Evolutionary conservation across 30 jellyfish, hydroid and myxozoan species (phyloP), one percentile per base, ranked within the genome.

Genomic region (Aurelia aurita complex sp. Pacific): DNA sequence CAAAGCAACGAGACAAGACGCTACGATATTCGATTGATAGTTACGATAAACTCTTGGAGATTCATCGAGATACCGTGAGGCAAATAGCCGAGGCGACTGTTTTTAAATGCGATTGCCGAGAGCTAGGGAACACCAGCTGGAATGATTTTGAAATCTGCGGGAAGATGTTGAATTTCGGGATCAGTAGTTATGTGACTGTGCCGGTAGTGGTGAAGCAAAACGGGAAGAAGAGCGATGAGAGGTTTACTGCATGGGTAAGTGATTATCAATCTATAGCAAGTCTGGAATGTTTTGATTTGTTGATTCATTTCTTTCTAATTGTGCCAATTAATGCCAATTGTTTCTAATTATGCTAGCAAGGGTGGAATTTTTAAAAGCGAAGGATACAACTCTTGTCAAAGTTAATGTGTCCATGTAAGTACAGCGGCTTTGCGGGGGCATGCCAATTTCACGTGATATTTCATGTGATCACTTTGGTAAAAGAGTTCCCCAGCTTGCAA

Each of bases 231-330:
- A 50, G 72, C 10, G 89, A 61, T 0, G 77, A 53, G 66, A 60
- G 77, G n/a, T 88, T 87, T 74, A 81, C 97, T 12, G 98, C 98
- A 17, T 92, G 98, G 98, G 98, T 92, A 70, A 70, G 98, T 80
- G 52, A 38, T 8, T 16, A 6, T 32, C 9, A 11, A 53, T 14
- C 68, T 38, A 38, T 38, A 38, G 5, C 50, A 5, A 38, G 3
- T 38, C 50, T 2, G 5, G 50, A 38, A 38, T 38, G 50, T 38
- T 38, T 38, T 38, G 3, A 38, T 38, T 38, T 38, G 50, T 38
- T 38, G 50, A 38, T 38, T 38, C 50, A 38, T 1, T 2, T 38
- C 5, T 38, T 38, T 38, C 50, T 38, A 5, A 38, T 38, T 38
- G 50, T 38, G 50, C 50, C 5, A 23, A 23, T 23, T 23, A 23